These are phyloP conservation scores for Lycodopsis pacificus DNA, from an alignment of 2,797 vertebrate species.

Conservation along the genomic window DNA sequence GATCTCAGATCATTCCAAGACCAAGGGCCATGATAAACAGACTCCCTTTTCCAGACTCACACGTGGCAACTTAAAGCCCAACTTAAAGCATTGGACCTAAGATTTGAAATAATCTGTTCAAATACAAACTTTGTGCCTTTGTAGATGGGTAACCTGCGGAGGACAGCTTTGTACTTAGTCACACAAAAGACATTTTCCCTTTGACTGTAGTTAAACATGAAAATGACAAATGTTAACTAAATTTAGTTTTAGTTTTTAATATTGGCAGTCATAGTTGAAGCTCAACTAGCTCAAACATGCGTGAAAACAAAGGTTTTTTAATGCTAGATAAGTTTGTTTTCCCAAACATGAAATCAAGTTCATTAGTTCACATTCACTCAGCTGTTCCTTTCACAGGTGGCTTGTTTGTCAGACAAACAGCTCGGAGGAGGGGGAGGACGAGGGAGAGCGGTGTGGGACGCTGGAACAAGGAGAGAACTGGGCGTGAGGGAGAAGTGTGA, in stretches of 20 bases:
- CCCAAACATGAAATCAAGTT: slow-evolving; percentile 1
- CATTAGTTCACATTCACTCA: slow-evolving; percentile 31
- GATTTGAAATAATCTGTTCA: no score
- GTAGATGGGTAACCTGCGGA: no score
- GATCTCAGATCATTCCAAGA: no score
- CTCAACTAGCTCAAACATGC: background rate
- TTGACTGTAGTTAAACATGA: background rate
- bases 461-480: slow-evolving; percentile 51
- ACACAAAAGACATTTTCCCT: background rate
- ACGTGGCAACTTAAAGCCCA: no score
- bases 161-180: background rate
- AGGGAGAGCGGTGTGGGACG: slow-evolving; percentile 1
- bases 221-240: background rate
- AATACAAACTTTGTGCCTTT: no score
- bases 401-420: slow-evolving; percentile 36
- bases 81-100: no score
- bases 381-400: slow-evolving; percentile 12
- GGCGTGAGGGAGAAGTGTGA: slow-evolving; percentile 67
- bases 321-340: background rate
- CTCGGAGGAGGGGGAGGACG: background rate
- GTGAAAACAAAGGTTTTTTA: background rate
- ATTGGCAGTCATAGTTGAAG: background rate
- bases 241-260: background rate
- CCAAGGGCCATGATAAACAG: no score
- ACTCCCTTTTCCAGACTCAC: no score